Percentiles rank a stretch among this genome's conserved stretches.
Evolutionary conservation across 2,888 invertebrate species (phyloP).

Genomic region (Colletes collaris): DNA sequence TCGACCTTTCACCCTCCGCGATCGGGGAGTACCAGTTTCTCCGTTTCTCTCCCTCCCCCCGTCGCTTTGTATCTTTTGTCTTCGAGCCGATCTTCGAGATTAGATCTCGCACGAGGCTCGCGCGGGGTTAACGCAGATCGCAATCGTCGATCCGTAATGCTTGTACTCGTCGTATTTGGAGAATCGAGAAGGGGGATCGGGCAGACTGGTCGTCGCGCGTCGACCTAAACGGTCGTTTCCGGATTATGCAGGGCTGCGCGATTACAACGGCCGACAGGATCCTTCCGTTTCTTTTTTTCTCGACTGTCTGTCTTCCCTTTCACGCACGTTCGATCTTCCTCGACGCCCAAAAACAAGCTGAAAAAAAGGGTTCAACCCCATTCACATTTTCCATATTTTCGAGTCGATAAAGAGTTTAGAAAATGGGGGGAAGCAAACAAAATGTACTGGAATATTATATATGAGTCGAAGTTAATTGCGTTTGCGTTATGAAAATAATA

Average conservation of each 20-base stretch:
- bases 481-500: no score
- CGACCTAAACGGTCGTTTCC: conserved; percentile 74
- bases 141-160: conserved; percentile 75
- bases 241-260: conserved; percentile 64
- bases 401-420: no score
- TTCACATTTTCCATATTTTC: no score
- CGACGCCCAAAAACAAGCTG: no score
- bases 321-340: neutral
- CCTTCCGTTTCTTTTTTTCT: conserved; percentile 1
- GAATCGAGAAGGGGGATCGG: conserved; percentile 60
- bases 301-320: neutral
- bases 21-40: conserved; percentile 64
- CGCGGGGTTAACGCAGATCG: conserved; percentile 69
- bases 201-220: conserved; percentile 50
- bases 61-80: conserved; percentile 53
- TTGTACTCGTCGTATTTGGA: conserved; percentile 66
- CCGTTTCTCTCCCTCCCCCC: conserved; percentile 16
- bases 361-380: no score
- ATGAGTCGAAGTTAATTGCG: no score
- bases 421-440: no score
- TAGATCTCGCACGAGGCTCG: conserved; percentile 54
- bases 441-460: no score
- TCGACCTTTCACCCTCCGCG: conserved; percentile 65
- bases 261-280: conserved; percentile 1
- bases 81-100: conserved; percentile 63